Evolutionary conservation across 2,113 vertebrate species (phyloP).

Genomic region (Falcunculus frontatus): DNA sequence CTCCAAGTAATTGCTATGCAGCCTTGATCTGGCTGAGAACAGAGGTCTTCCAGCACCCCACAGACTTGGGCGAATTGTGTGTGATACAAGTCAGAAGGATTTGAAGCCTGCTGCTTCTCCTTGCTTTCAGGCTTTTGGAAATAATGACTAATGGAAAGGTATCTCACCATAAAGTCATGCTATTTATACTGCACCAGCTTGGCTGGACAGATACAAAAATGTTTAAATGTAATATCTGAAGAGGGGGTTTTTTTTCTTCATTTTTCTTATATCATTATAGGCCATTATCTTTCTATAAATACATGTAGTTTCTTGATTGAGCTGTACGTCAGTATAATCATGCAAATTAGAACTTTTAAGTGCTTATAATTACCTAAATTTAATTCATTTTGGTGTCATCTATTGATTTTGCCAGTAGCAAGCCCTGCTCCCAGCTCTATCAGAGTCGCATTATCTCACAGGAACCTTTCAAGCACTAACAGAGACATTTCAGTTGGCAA

Average conservation of each 20-base stretch:
- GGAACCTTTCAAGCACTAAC: not conserved
- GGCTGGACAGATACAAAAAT: not conserved
- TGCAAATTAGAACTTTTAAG: slow-evolving; percentile 13
- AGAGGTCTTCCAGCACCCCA: not conserved
- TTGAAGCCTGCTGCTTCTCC: slow-evolving; percentile 16
- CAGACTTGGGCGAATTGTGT: not conserved
- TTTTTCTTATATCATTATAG: not conserved
- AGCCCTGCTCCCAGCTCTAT: not conserved
- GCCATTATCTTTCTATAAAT: slow-evolving; percentile 27
- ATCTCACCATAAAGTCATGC: not conserved
- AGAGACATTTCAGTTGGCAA: not conserved
- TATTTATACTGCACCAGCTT: not conserved
- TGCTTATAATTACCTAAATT: slow-evolving; percentile 12
- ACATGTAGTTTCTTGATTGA: not conserved
- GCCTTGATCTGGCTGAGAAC: not conserved
- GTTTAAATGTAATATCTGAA: not conserved
- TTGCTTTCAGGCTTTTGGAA: slow-evolving; percentile 14
- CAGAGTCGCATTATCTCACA: not conserved
- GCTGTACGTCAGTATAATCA: not conserved
- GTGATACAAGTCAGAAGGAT: not conserved
- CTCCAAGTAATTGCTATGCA: slow-evolving; percentile 19
- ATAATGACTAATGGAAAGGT: slow-evolving; percentile 26
- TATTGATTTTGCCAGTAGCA: not conserved
- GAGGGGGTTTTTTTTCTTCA: not conserved
- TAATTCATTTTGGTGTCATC: slow-evolving; percentile 23